These are phyloP conservation scores for Talpa occidentalis DNA, from an alignment of 2,113 vertebrate genomes.

Conservation along the genomic window DNA sequence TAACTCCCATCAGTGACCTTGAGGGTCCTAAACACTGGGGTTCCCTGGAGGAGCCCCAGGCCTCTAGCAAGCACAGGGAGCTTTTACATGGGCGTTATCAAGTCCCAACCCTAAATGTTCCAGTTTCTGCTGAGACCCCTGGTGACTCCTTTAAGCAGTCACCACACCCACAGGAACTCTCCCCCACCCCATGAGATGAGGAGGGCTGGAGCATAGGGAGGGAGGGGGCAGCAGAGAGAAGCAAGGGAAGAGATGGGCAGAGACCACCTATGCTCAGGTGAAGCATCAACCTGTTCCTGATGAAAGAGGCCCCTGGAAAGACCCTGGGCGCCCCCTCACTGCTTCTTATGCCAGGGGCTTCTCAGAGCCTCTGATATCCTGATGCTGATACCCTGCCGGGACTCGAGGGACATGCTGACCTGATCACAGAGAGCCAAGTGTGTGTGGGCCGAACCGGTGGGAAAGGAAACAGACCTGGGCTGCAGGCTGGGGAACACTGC, in stretches of 20 bases:
- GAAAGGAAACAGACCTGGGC: neutral
- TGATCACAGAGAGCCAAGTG: neutral
- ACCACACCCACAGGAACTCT: neutral
- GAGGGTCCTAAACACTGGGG: neutral
- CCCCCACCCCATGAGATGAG: neutral
- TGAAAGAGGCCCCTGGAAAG: neutral
- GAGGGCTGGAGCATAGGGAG: neutral
- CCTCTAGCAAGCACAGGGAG: neutral
- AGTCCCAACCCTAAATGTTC: neutral
- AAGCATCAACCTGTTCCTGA: neutral
- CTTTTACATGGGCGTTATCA: neutral
- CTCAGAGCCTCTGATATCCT: neutral
- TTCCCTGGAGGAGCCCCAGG: neutral
- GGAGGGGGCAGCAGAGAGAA: neutral
- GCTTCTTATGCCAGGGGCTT: neutral
- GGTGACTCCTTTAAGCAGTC: neutral
- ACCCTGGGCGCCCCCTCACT: neutral
- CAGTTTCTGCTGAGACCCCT: neutral
- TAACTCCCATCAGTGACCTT: neutral
- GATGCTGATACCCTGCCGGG: neutral
- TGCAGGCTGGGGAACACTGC: neutral
- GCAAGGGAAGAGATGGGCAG: neutral
- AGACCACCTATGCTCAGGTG: neutral
- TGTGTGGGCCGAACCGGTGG: neutral
- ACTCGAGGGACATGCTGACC: fast-evolving